These are phyloP conservation scores for Phenacoccus solenopsis DNA, from an alignment of 1,140 invertebrate species.

Conservation along the genomic window DNA sequence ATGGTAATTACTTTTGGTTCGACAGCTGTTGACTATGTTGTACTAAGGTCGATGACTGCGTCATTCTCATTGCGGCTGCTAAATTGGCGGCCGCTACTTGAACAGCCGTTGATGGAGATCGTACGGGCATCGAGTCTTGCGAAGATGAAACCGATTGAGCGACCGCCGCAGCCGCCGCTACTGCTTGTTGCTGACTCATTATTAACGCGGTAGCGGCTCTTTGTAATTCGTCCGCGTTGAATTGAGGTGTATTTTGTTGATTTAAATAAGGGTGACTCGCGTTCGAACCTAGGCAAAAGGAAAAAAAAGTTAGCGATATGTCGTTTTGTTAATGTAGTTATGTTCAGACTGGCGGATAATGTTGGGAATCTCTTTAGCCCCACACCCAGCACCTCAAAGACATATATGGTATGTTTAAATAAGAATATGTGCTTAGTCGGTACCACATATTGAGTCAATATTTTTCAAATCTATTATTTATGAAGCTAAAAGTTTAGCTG, in stretches of 20 bases:
- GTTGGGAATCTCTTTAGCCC: no score
- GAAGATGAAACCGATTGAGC: conserved; percentile 19
- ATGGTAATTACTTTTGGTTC: conserved; percentile 27
- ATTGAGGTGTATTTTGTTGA: conserved; percentile 38
- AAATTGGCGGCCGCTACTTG: conserved; percentile 60
- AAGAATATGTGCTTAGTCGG: no score
- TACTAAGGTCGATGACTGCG: conserved; percentile 28
- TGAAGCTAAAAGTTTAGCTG: no score
- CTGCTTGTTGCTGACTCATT: conserved; percentile 33
- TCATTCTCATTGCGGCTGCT: conserved; percentile 65
- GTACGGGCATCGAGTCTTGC: conserved; percentile 10
- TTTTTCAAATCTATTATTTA: no score
- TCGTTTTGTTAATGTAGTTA: no score
- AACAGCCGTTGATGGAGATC: conserved; percentile 38
- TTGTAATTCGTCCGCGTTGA: conserved; percentile 57
- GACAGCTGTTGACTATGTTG: conserved; percentile 27
- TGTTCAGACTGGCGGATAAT: no score
- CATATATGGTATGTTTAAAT: no score
- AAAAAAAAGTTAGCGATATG: no score
- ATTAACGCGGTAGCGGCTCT: conserved; percentile 57
- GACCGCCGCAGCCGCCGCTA: conserved; percentile 20
- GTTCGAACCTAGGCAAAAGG: conserved; percentile 22
- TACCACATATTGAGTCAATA: no score
- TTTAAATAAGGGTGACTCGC: conserved; percentile 28
- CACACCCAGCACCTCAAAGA: no score